These are phyloP conservation scores for Hyperopisus bebe DNA, from an alignment of 2,113 vertebrate genomes.

Conservation along the genomic window DNA sequence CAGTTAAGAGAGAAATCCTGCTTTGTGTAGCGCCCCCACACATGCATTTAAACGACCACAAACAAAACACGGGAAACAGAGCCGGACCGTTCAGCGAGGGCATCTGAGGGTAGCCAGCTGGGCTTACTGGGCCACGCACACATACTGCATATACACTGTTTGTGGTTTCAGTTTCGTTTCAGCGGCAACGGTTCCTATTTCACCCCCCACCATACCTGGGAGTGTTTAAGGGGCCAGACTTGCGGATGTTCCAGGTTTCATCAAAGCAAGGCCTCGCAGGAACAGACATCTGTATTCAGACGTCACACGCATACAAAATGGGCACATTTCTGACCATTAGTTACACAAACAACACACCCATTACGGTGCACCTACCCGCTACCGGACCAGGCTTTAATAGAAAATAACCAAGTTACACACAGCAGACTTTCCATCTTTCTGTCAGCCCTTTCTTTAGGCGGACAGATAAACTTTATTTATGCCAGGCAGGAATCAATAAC, in stretches of 20 bases:
- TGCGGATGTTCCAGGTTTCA: background rate
- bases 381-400: background rate
- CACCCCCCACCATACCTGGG: background rate
- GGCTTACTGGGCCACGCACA: background rate
- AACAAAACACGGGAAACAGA: background rate
- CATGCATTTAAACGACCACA: background rate
- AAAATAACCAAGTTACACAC: background rate
- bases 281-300: background rate
- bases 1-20: background rate
- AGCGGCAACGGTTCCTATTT: background rate
- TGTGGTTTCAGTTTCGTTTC: background rate
- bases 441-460: background rate
- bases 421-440: background rate
- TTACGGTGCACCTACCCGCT: background rate
- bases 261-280: background rate
- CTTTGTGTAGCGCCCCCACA: background rate
- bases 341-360: background rate
- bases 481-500: background rate
- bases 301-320: background rate
- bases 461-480: background rate
- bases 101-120: background rate
- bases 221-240: background rate
- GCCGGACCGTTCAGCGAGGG: background rate
- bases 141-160: background rate
- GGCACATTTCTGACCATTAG: background rate